A percentile compares a stretch with the other conserved stretches of the same genome.
Evolutionary conservation across 2,113 vertebrate species (phyloP).

Genomic region (Sardina pilchardus): DNA sequence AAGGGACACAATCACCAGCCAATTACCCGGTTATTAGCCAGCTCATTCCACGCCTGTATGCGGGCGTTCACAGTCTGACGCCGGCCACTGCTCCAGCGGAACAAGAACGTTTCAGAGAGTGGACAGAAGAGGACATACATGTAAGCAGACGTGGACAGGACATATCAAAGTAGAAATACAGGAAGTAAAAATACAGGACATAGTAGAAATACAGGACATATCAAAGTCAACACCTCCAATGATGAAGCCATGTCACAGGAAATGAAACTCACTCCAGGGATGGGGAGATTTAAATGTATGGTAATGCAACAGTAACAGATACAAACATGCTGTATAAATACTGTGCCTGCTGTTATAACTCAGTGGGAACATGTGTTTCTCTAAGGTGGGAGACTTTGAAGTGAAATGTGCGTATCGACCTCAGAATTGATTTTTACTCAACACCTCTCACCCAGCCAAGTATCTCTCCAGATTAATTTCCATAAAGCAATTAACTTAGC

Average conservation of each 20-base stretch:
- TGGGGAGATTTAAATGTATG: not conserved
- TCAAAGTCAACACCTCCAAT: not conserved
- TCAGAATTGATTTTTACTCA: not conserved
- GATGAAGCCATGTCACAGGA: not conserved
- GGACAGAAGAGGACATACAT: constrained; percentile 9
- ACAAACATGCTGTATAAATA: not conserved
- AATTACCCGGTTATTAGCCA: constrained; percentile 71
- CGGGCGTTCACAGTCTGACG: constrained; percentile 72
- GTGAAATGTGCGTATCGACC: not conserved
- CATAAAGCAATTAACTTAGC: not conserved
- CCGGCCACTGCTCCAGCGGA: constrained; percentile 70
- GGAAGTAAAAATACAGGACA: no score
- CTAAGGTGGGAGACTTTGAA: not conserved
- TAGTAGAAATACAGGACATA: no score
- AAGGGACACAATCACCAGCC: constrained; percentile 62
- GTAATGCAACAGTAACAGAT: no score
- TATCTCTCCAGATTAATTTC: not conserved
- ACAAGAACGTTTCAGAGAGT: constrained; percentile 27
- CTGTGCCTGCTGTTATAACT: not conserved
- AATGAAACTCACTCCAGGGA: not conserved
- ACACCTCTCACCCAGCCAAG: not conserved
- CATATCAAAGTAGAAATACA: not conserved
- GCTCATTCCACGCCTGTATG: constrained; percentile 69
- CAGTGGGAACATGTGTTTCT: not conserved
- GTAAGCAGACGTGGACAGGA: not conserved